Evolutionary conservation across 92 coral and sea anemone species (phyloP), one percentile per base, ranked within the genome.

Genomic region (Zoanthus sansibaricus): DNA sequence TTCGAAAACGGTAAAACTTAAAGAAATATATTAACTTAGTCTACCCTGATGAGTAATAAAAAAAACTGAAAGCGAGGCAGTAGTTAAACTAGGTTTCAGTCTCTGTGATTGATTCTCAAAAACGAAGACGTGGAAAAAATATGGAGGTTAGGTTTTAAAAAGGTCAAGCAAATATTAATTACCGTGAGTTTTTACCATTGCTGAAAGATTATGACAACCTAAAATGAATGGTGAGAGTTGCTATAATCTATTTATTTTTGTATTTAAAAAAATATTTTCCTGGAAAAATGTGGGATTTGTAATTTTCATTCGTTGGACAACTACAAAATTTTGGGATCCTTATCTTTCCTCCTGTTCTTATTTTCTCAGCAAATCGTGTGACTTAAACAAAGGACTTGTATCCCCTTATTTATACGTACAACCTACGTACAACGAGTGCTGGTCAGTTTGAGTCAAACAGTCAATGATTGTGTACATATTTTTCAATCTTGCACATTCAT

Each of bases 181-280:
- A 18, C 37, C 42, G 15, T 18, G 9, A 14, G 52, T 76, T 52
- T 12, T 30, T 54, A 44, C 64, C 14, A 80, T 21, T 25, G 30
- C 66, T 20, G 46, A 66, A 87, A 37, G 88, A 89, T 79, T 78
- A 91, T 93, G 98, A 86, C 90, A 72, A 72, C 93, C 56, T 93
- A 94, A 94, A 90, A 94, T 94, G 98, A 94, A 94, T 72, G 96
- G 98, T 94, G 91, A 94, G 92, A 83, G 17, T 10, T 16, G 42
- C 30, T 58, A 6, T 21, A 9, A 7, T 49, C 17, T 47, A 4
- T 17, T 33, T 14, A 8, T 52, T 14, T 45, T 59, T 2, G 6
- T 71, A 13, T 12, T 31, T 32, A 7, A 12, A 3, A 25, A 48
- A 30, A 1, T 32, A 3, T 52, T 11, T 9, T 46, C 47, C 48